Evolutionary conservation across 1,140 invertebrate genomes (phyloP).

Genomic region (Meteorus sp.): DNA sequence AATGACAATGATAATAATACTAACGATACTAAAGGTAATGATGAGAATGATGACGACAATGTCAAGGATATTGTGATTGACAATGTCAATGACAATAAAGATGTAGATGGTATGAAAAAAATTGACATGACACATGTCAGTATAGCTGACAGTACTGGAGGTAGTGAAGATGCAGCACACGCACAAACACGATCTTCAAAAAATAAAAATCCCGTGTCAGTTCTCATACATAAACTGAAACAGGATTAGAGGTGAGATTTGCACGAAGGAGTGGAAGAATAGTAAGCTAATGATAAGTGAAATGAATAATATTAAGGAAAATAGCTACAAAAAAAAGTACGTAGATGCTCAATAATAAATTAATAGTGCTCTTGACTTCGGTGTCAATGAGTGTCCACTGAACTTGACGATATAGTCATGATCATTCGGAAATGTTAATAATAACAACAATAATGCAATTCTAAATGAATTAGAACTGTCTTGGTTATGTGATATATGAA

Average conservation of each 20-base stretch:
- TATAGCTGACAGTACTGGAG: conserved; percentile 49
- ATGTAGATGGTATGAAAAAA: conserved; percentile 34
- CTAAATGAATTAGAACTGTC: conserved; percentile 42
- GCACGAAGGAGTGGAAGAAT: too few species aligned
- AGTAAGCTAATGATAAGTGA: too few species aligned
- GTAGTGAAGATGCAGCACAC: conserved; percentile 37
- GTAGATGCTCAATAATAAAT: too few species aligned
- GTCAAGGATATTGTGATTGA: too few species aligned
- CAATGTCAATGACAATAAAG: conserved; percentile 35
- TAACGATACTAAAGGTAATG: background rate
- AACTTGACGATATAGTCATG: too few species aligned
- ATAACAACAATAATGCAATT: conserved; percentile 36
- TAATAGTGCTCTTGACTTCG: conserved; percentile 17
- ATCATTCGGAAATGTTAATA: too few species aligned
- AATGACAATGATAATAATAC: background rate
- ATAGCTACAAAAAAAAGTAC: too few species aligned
- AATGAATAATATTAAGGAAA: too few species aligned
- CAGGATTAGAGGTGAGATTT: too few species aligned
- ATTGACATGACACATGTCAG: conserved; percentile 37
- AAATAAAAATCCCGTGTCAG: conserved; percentile 40
- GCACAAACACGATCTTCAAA: conserved; percentile 30
- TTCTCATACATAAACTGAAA: too few species aligned
- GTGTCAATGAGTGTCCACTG: too few species aligned
- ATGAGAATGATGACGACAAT: conserved; percentile 50
- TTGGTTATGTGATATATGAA: conserved; percentile 50